Evolutionary conservation across 2,888 invertebrate species (phyloP).

Genomic region (Leptinotarsa peninsularis): DNA sequence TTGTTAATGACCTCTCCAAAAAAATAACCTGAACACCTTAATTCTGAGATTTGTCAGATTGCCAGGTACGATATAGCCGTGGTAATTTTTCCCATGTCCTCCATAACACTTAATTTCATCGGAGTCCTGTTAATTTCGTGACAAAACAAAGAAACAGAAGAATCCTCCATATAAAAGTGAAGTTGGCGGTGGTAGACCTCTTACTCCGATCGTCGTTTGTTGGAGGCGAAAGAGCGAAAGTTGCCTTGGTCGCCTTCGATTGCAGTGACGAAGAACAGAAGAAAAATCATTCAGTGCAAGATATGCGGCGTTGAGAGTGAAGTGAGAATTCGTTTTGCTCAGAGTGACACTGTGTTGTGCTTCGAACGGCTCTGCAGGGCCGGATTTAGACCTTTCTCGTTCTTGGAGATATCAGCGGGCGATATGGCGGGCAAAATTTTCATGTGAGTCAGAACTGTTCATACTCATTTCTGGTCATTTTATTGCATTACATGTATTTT

Average conservation of each 20-base stretch:
- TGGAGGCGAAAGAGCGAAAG: conserved; percentile 53
- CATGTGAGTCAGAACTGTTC: conserved; percentile 25
- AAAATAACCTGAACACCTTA: too few relatives aligned
- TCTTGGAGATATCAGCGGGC: conserved; percentile 24
- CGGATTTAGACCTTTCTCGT: conserved; percentile 16
- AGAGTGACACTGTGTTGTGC: conserved; percentile 41
- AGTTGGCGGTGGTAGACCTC: conserved; percentile 54
- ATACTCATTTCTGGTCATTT: not conserved
- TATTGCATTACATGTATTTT: not conserved
- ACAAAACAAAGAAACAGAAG: conserved; percentile 30
- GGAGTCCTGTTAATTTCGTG: conserved; percentile 5
- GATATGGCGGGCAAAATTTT: conserved; percentile 24
- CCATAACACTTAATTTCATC: not conserved
- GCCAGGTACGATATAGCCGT: too few relatives aligned
- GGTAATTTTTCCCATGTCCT: not conserved
- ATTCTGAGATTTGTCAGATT: too few relatives aligned
- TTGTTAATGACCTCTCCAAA: too few relatives aligned
- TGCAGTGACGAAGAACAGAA: conserved; percentile 20
- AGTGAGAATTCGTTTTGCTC: conserved; percentile 37
- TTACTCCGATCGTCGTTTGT: conserved; percentile 49
- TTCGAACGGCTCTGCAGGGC: conserved; percentile 26
- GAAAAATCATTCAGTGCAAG: conserved; percentile 30
- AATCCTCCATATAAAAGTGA: conserved; percentile 54
- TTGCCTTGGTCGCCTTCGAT: conserved; percentile 44
- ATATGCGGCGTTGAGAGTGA: conserved; percentile 45